These are phyloP conservation scores for Eretmochelys imbricata DNA, from an alignment of 2,113 vertebrate genomes.

Conservation along the genomic window DNA sequence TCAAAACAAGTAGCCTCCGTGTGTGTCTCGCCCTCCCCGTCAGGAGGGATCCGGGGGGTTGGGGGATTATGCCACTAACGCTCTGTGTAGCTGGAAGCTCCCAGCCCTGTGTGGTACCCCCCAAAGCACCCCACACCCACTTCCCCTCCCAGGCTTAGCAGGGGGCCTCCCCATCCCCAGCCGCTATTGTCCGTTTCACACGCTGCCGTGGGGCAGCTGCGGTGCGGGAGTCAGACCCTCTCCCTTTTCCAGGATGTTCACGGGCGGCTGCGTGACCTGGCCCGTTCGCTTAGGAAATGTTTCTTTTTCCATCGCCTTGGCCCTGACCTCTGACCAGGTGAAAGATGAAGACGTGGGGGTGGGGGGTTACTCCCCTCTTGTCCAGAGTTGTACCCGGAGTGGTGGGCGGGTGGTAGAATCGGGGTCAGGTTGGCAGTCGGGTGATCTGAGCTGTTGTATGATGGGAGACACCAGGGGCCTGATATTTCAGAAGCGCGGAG, in stretches of 20 bases:
- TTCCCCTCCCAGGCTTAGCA: not conserved
- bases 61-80: not conserved
- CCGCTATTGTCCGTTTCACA: not conserved
- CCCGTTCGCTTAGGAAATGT: no score
- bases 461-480: no score
- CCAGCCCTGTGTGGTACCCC: not conserved
- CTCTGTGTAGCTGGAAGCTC: no score
- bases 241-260: no score
- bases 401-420: no score
- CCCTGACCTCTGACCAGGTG: not conserved
- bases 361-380: not conserved
- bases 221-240: no score
- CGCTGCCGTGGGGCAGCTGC: not conserved
- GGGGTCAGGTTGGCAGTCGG: no score
- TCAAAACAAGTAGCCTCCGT: no score
- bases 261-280: not conserved
- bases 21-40: no score
- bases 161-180: not conserved
- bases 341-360: not conserved
- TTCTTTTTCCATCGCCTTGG: not conserved
- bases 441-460: no score
- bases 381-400: not conserved
- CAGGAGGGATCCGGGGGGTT: not conserved
- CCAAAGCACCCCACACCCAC: not conserved
- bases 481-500: no score